A percentile compares a stretch with the other conserved stretches of the same genome.
These are phyloP conservation scores for Synanthedon tipuliformis DNA, from an alignment of 2,888 invertebrate species.

Conservation along the genomic window DNA sequence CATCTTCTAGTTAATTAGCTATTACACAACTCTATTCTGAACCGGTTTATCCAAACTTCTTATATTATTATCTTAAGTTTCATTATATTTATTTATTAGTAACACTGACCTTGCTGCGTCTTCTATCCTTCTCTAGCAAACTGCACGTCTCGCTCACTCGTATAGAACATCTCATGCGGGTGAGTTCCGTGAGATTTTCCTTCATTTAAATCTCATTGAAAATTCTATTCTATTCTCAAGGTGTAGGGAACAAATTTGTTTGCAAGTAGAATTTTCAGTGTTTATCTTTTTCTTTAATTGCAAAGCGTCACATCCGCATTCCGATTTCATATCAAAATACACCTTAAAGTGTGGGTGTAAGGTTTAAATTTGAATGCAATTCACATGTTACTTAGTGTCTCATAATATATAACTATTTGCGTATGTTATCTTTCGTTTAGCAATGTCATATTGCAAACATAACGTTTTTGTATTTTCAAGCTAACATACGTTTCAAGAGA, in stretches of 20 bases:
- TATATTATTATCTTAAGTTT: not conserved
- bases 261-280: conserved; percentile 30
- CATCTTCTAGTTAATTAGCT: too few relatives aligned
- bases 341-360: conserved; percentile 11
- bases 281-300: conserved; percentile 34
- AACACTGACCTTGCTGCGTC: conserved; percentile 44
- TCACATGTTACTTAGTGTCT: conserved; percentile 4
- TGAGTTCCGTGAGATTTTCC: conserved; percentile 57
- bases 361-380: conserved; percentile 15
- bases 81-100: conserved; percentile 33
- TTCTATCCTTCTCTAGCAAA: conserved; percentile 32
- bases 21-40: too few relatives aligned
- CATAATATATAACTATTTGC: conserved; percentile 19
- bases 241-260: too few relatives aligned
- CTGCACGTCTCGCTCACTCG: conserved; percentile 38
- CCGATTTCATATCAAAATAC: conserved; percentile 8
- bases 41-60: not conserved
- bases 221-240: too few relatives aligned
- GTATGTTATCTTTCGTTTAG: conserved; percentile 60
- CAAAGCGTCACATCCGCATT: conserved; percentile 19
- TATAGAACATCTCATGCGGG: conserved; percentile 19
- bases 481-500: conserved; percentile 4
- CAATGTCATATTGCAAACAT: conserved; percentile 61
- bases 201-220: conserved; percentile 11
- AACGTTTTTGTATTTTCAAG: conserved; percentile 28